These are phyloP conservation scores for Neelides sp. DNA, from an alignment of 1,140 invertebrate species.

Conservation along the genomic window DNA sequence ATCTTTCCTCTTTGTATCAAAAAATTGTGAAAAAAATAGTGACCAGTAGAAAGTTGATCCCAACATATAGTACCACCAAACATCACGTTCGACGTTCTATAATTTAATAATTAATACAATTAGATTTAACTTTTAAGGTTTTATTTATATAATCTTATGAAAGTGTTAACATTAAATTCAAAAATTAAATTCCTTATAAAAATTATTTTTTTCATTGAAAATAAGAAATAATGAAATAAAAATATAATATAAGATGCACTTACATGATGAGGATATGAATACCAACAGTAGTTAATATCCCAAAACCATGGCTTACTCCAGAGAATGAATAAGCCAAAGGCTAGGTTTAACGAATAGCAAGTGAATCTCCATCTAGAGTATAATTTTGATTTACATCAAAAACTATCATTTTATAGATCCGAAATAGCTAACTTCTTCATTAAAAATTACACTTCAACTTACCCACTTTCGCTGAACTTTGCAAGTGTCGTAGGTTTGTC, in stretches of 20 bases:
- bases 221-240: conserved; percentile 12
- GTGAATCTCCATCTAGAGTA: conserved; percentile 63
- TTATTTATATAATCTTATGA: conserved; percentile 6
- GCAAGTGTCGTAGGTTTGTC: conserved; percentile 74
- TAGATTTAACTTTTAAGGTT: no score
- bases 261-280: conserved; percentile 48
- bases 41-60: conserved; percentile 93
- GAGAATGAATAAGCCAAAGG: conserved; percentile 65
- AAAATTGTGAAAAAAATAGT: conserved; percentile 73
- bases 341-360: conserved; percentile 73
- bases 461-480: conserved; percentile 83
- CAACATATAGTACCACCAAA: conserved; percentile 91
- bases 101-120: no score
- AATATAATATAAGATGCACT: conserved; percentile 15
- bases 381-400: neutral
- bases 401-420: neutral
- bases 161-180: neutral
- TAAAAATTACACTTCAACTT: conserved; percentile 20
- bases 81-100: conserved; percentile 40
- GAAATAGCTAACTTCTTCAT: neutral
- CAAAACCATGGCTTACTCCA: conserved; percentile 92
- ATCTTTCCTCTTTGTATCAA: conserved; percentile 84
- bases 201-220: conserved; percentile 14
- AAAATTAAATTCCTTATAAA: neutral
- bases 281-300: conserved; percentile 84